These are phyloP conservation scores for Rhea pennata DNA, from an alignment of 2,113 vertebrate species.

Conservation along the genomic window DNA sequence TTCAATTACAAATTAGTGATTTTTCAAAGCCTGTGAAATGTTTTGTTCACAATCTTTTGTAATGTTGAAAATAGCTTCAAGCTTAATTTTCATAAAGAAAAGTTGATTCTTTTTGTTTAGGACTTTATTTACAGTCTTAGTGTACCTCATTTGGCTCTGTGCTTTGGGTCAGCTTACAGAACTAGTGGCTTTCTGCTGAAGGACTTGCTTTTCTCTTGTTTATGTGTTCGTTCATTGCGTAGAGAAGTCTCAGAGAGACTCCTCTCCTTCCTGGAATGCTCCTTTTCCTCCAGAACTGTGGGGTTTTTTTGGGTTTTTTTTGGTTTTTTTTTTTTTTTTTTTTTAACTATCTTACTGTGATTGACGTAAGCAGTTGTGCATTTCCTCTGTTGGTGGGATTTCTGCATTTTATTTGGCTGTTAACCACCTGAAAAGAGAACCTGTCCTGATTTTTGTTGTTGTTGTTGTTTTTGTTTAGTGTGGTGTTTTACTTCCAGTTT, in stretches of 20 bases:
- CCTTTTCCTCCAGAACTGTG: not conserved
- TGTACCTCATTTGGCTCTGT: not conserved
- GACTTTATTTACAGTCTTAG: not conserved
- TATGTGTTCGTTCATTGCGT: not conserved
- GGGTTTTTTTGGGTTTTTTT: too few relatives aligned
- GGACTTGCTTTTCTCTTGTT: not conserved
- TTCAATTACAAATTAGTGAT: not conserved
- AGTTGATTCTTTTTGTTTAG: not conserved
- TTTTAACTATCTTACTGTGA: not conserved
- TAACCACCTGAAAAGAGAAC: not conserved
- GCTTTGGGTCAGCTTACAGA: not conserved
- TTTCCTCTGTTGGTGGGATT: not conserved
- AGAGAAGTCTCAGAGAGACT: not conserved
- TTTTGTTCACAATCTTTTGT: not conserved
- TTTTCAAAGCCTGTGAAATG: not conserved
- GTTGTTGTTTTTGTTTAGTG: not conserved
- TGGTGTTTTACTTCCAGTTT: not conserved
- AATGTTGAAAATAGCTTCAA: not conserved
- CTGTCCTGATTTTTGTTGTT: not conserved
- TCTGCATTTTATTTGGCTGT: not conserved
- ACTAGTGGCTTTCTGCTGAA: not conserved
- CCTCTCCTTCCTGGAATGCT: not conserved
- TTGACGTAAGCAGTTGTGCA: not conserved
- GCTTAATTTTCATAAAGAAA: not conserved
- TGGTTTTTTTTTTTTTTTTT: too few relatives aligned